These are phyloP conservation scores for Euura saliciscinereae DNA, from an alignment of 1,140 invertebrate genomes.

Conservation along the genomic window DNA sequence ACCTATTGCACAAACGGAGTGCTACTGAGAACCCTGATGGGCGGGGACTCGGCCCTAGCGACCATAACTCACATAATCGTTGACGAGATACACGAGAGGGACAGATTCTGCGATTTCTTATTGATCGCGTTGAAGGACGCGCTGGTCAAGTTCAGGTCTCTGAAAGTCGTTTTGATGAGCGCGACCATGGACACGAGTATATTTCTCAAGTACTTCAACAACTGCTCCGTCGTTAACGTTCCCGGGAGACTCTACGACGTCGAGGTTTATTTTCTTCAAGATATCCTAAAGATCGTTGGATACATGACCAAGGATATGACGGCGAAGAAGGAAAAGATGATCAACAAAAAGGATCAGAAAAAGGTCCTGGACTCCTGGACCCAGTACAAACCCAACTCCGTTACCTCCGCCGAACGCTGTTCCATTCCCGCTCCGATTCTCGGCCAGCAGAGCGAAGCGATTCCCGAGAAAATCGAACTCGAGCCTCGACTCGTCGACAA, in stretches of 20 bases:
- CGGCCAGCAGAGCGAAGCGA: conserved; percentile 44
- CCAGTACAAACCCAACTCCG: conserved; percentile 38
- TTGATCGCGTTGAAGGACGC: conserved; percentile 84
- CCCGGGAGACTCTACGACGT: conserved; percentile 83
- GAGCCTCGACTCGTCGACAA: conserved; percentile 63
- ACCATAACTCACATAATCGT: conserved; percentile 86
- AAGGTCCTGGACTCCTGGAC: conserved; percentile 62
- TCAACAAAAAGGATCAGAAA: conserved; percentile 58
- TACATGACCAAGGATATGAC: conserved; percentile 74
- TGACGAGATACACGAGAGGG: conserved; percentile 95
- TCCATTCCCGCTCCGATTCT: conserved; percentile 45
- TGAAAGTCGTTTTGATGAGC: conserved; percentile 94
- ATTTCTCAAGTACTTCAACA: conserved; percentile 84
- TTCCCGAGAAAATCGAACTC: conserved; percentile 60
- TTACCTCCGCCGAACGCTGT: conserved; percentile 28
- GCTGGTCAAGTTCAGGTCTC: conserved; percentile 70
- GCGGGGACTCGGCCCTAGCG: conserved; percentile 69
- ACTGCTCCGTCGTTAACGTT: conserved; percentile 78
- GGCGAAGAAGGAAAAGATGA: conserved; percentile 50
- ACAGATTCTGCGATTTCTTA: conserved; percentile 92
- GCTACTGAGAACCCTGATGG: conserved; percentile 84
- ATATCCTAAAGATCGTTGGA: conserved; percentile 75
- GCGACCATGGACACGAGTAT: conserved; percentile 85
- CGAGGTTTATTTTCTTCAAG: conserved; percentile 81
- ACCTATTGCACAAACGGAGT: conserved; percentile 94